Evolutionary conservation across 2,888 invertebrate genomes (phyloP), one percentile per base, ranked within the genome.

Genomic region (Orthonevra nobilis): DNA sequence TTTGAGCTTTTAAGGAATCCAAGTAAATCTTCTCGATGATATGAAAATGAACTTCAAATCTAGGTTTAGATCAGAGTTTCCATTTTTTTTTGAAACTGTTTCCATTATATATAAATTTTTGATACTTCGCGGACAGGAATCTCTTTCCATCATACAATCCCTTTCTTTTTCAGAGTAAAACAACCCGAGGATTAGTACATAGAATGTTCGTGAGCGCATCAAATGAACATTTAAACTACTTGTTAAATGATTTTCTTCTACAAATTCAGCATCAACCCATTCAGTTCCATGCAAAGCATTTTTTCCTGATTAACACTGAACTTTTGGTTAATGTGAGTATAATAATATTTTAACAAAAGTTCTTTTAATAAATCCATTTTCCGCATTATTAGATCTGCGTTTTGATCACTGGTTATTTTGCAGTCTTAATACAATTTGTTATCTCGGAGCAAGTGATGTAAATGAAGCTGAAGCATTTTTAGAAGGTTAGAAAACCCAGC

Each of bases 341-440:
- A 20, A 0, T 20, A 5, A 46, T 0, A 14, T 7, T 10, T 15
- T 17, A 9, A 38, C 7, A 12, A 28, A n/a, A n/a, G n/a, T n/a
- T n/a, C n/a, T n/a, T n/a, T 56, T 9, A 14, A 10, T 3, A 2
- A 6, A 40, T 20, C 17, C 2, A 0, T 30, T 38, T 30, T 30
- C n/a, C n/a, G n/a, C n/a, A 2, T 32, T 61, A 54, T 2, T 40
- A 75, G 69, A 63, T 75, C 23, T 34, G 7, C 7, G 28, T 14
- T 15, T 7, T 36, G 3, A 69, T 77, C 23, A 12, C 52, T 4
- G 52, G 58, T 3, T 70, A 52, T 6, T 12, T 77, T 3, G 32
- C 70, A 9, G 64, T 77, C 38, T 14, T 77, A 3, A 38, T 77
- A 15, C 70, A 77, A 26, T 70, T 77, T 28, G 42, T 20, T 6